Percentiles rank a stretch among this genome's conserved stretches.
These are phyloP conservation scores for Agriopis leucophaearia DNA, from an alignment of 2,888 invertebrate genomes.

Conservation along the genomic window DNA sequence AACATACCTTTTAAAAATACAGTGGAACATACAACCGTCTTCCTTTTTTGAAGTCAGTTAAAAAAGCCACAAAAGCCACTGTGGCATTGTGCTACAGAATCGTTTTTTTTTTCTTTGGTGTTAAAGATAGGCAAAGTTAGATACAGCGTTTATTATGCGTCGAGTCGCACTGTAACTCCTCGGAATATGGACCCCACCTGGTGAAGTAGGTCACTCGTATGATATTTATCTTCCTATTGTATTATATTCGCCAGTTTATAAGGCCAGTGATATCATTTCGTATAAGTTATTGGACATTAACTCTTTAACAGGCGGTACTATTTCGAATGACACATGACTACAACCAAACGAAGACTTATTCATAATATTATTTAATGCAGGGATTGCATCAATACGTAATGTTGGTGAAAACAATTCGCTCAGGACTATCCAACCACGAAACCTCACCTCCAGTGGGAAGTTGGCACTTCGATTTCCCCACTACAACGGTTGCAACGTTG, in stretches of 20 bases:
- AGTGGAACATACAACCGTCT: not conserved
- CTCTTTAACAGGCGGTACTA: constrained; percentile 6
- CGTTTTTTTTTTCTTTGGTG: too few relatives aligned
- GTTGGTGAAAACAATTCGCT: too few relatives aligned
- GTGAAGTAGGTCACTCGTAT: constrained; percentile 51
- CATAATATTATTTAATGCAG: not conserved
- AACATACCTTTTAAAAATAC: too few relatives aligned
- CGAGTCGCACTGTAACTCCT: constrained; percentile 41
- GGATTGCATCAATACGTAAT: not conserved
- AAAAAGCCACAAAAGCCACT: too few relatives aligned
- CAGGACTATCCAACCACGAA: too few relatives aligned
- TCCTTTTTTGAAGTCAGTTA: not conserved
- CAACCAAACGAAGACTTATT: not conserved
- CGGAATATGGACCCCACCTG: constrained; percentile 44
- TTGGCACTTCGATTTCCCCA: too few relatives aligned
- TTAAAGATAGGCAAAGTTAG: not conserved
- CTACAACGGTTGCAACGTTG: too few relatives aligned
- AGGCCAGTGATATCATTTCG: constrained; percentile 16
- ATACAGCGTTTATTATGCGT: not conserved
- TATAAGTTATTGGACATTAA: constrained; percentile 23
- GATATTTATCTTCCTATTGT: constrained; percentile 32
- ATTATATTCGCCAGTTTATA: constrained; percentile 17
- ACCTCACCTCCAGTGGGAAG: too few relatives aligned
- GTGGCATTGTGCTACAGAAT: too few relatives aligned
- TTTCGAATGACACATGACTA: constrained; percentile 13